These are phyloP conservation scores for Cheilosia soror DNA, from an alignment of 2,888 invertebrate genomes.

Conservation along the genomic window DNA sequence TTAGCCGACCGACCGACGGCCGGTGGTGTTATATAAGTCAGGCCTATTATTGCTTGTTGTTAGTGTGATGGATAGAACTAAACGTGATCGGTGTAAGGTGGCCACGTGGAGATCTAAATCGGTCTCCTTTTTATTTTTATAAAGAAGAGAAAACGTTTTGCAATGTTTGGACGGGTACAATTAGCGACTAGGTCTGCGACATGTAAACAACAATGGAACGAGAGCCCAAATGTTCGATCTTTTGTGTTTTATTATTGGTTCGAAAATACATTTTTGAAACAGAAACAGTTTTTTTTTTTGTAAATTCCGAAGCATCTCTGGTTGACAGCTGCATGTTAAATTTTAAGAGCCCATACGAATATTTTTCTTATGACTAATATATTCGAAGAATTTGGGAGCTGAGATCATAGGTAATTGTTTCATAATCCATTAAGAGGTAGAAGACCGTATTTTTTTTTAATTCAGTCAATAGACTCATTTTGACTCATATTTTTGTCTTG, in stretches of 20 bases:
- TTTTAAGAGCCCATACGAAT: too few species aligned
- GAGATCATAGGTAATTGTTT: too few species aligned
- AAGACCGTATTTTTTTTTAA: too few species aligned
- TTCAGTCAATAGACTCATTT: too few species aligned
- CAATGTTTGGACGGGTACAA: slow-evolving; percentile 15
- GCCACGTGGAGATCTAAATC: slow-evolving; percentile 30
- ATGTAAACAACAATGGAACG: slow-evolving; percentile 9
- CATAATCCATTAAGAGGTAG: too few species aligned
- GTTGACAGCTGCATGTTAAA: too few species aligned
- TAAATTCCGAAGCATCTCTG: too few species aligned
- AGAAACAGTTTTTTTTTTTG: too few species aligned
- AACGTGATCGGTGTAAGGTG: slow-evolving; percentile 10
- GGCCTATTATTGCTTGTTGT: neutral
- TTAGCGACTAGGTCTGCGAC: slow-evolving; percentile 17
- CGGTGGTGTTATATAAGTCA: slow-evolving; percentile 31
- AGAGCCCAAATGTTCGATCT: slow-evolving; percentile 1
- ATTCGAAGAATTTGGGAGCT: too few species aligned
- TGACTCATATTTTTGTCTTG: too few species aligned
- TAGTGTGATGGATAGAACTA: slow-evolving; percentile 1
- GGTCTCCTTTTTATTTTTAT: neutral
- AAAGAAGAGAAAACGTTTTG: slow-evolving; percentile 6
- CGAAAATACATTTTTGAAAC: neutral
- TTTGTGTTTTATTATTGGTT: slow-evolving; percentile 3
- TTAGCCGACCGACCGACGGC: neutral
- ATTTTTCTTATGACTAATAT: too few species aligned